phyloP scores from a whole-genome alignment of 2,888 invertebrate species.

The Aplocera efformata region DNA sequence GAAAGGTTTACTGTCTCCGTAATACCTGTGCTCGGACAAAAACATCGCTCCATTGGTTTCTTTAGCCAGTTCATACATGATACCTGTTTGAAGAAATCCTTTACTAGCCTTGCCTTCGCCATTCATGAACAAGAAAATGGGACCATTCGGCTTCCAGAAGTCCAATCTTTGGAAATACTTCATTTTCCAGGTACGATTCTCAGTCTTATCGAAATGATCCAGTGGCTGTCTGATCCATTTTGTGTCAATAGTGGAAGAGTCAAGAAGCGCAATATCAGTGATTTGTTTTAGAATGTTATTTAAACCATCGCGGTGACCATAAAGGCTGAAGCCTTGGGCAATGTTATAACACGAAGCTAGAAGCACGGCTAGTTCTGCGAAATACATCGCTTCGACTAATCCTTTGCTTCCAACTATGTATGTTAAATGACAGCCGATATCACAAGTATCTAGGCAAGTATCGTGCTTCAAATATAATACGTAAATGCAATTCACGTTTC shows the following conservation, averaged over 20 bases:
- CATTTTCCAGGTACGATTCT: slow-evolving; percentile 58
- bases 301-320: slow-evolving; percentile 40
- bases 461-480: slow-evolving; percentile 3
- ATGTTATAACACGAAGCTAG: slow-evolving; percentile 30
- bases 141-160: slow-evolving; percentile 50
- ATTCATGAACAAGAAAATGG: slow-evolving; percentile 57
- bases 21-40: slow-evolving; percentile 63
- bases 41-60: slow-evolving; percentile 67
- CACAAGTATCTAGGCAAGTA: slow-evolving; percentile 4
- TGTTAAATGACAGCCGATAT: background rate
- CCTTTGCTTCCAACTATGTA: background rate
- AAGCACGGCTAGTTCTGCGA: slow-evolving; percentile 25
- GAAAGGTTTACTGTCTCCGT: slow-evolving; percentile 62
- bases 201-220: slow-evolving; percentile 55
- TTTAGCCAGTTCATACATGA: slow-evolving; percentile 56
- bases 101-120: slow-evolving; percentile 55
- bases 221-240: slow-evolving; percentile 58
- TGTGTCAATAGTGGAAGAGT: slow-evolving; percentile 31
- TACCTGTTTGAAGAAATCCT: slow-evolving; percentile 49
- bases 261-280: slow-evolving; percentile 28
- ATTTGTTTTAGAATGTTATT: slow-evolving; percentile 43
- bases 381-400: slow-evolving; percentile 11
- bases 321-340: slow-evolving; percentile 37
- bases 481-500: background rate
- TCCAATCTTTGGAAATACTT: slow-evolving; percentile 58